A percentile compares a stretch with the other conserved stretches of the same genome.
Evolutionary conservation across 2,113 vertebrate species (phyloP).

Genomic region (Dicaeum eximium): DNA sequence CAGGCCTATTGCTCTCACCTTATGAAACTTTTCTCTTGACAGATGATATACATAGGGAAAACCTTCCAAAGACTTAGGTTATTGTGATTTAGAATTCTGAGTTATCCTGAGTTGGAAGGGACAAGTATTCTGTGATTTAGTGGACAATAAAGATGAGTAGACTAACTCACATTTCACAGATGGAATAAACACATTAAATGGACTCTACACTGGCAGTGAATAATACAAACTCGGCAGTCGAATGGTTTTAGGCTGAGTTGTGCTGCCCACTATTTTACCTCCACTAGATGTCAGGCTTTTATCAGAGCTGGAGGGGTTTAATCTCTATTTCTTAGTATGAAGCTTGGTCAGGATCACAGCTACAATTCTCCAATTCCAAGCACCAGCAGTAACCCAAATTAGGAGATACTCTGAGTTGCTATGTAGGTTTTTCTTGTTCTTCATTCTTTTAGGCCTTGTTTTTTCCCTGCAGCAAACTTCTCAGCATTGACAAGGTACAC

Average conservation of each 20-base stretch:
- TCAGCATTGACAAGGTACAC: not conserved
- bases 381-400: not conserved
- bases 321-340: not conserved
- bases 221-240: not conserved
- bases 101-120: not conserved
- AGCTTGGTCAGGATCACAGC: not conserved
- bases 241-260: not conserved
- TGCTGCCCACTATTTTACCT: not conserved
- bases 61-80: not conserved
- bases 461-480: not conserved
- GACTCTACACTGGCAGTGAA: not conserved
- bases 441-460: not conserved
- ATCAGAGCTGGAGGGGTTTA: not conserved
- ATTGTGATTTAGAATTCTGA: not conserved
- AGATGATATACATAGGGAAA: not conserved
- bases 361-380: not conserved
- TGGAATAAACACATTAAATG: not conserved
- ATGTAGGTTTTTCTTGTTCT: not conserved
- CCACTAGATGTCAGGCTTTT: slow-evolving; percentile 65
- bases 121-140: not conserved
- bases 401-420: not conserved
- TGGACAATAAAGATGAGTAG: not conserved
- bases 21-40: not conserved
- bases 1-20: not conserved
- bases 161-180: not conserved